Percentiles rank a stretch among this genome's conserved stretches.
Evolutionary conservation across 2,113 vertebrate genomes (phyloP).

Genomic region (Corythornis vintsioides): DNA sequence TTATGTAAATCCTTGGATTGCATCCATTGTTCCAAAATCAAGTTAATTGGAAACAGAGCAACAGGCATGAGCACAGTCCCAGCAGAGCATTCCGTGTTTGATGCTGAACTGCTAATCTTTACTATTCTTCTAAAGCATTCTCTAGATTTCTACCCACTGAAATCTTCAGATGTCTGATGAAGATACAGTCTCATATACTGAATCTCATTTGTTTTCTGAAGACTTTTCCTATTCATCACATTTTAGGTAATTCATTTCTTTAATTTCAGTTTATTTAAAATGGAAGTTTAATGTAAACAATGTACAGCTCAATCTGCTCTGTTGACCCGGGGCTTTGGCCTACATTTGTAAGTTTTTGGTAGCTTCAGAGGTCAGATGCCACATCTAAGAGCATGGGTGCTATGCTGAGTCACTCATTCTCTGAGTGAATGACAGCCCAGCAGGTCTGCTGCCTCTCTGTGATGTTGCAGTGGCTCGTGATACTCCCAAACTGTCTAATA

Average conservation of each 20-base stretch:
- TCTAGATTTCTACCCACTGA: background rate
- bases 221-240: background rate
- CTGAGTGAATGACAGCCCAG: background rate
- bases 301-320: background rate
- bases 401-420: background rate
- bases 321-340: background rate
- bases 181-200: background rate
- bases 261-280: too few species aligned
- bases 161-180: background rate
- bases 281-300: too few species aligned
- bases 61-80: background rate
- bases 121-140: background rate
- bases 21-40: conserved; percentile 1
- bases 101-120: background rate
- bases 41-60: conserved; percentile 38
- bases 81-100: background rate
- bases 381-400: background rate
- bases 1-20: conserved; percentile 37
- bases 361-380: background rate
- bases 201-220: background rate
- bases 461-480: background rate
- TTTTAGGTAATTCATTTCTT: background rate
- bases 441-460: background rate
- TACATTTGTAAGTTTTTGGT: background rate
- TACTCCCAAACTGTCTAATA: conserved; percentile 14